Conservation (phyloP, 2,113 vertebrate genomes). For the Coryphaenoides rupestris region DNA sequence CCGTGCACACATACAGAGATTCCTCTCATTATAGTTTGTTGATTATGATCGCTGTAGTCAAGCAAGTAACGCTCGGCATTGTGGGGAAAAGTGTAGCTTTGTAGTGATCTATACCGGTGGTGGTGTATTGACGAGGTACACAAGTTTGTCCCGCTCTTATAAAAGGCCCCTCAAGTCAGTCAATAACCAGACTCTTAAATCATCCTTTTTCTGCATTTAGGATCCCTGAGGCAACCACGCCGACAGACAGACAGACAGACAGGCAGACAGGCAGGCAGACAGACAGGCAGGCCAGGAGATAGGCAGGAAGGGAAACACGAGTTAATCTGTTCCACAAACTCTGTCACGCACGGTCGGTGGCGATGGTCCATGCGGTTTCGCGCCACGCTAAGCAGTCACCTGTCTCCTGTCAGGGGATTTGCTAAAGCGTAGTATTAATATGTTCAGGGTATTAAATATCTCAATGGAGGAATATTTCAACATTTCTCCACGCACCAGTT, state of each 20-base stretch:
- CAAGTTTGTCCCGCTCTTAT: no score
- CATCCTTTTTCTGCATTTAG: conserved; percentile 10
- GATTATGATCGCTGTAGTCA: no score
- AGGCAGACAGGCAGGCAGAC: not conserved
- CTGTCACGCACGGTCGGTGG: not conserved
- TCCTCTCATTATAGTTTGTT: no score
- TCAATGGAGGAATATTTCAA: not conserved
- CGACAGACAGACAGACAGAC: not conserved
- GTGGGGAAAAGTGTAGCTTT: no score
- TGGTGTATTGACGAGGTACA: not conserved
- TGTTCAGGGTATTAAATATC: conserved; percentile 4
- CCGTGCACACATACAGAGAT: no score
- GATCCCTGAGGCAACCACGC: not conserved
- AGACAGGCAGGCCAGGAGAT: not conserved
- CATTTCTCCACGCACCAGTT: not conserved
- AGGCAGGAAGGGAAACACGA: not conserved
- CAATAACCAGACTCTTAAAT: conserved; percentile 4
- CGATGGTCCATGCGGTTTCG: not conserved
- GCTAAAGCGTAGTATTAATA: conserved; percentile 4
- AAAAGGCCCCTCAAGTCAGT: not conserved
- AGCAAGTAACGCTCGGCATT: no score
- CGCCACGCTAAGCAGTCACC: not conserved
- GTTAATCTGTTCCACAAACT: conserved; percentile 3
- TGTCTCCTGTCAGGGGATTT: conserved; percentile 18
- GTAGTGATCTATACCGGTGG: no score